phyloP scores from a whole-genome alignment of 1,140 invertebrate species.

The Trichonephila inaurata region DNA sequence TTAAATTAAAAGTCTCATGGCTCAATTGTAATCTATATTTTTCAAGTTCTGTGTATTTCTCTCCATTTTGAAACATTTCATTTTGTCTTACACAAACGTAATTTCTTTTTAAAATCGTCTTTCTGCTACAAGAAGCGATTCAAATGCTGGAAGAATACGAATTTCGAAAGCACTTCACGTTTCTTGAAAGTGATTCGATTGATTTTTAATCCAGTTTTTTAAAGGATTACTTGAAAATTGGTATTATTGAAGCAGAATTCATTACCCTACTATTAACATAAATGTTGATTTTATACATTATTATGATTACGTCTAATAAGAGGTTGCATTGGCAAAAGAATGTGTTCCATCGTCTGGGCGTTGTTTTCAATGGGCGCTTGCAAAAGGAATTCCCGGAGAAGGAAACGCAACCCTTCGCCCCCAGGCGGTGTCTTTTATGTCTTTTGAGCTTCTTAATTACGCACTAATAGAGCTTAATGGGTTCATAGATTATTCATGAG shows the following conservation, averaged over 20 bases:
- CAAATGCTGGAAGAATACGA: background rate
- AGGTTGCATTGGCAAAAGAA: background rate
- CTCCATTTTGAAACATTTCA: too few species aligned
- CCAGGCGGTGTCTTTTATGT: too few species aligned
- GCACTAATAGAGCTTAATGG: background rate
- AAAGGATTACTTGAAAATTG: background rate
- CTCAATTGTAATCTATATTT: too few species aligned
- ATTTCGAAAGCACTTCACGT: background rate
- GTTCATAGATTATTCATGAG: background rate
- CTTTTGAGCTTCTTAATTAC: background rate
- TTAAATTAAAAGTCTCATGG: too few species aligned
- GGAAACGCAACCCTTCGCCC: too few species aligned
- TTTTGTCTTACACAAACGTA: too few species aligned
- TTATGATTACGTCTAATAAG: constrained; percentile 3
- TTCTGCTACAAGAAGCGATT: too few species aligned
- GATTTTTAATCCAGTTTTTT: background rate
- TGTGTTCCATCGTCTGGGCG: background rate
- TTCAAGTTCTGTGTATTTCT: too few species aligned
- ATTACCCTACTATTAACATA: background rate
- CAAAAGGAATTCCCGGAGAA: too few species aligned
- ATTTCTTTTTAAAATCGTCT: too few species aligned
- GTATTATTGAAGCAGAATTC: background rate
- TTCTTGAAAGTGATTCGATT: background rate
- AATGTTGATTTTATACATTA: background rate
- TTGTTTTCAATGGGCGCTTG: background rate